These are phyloP conservation scores for Drosophila truncata DNA, from an alignment of 1,140 invertebrate species.

Conservation along the genomic window DNA sequence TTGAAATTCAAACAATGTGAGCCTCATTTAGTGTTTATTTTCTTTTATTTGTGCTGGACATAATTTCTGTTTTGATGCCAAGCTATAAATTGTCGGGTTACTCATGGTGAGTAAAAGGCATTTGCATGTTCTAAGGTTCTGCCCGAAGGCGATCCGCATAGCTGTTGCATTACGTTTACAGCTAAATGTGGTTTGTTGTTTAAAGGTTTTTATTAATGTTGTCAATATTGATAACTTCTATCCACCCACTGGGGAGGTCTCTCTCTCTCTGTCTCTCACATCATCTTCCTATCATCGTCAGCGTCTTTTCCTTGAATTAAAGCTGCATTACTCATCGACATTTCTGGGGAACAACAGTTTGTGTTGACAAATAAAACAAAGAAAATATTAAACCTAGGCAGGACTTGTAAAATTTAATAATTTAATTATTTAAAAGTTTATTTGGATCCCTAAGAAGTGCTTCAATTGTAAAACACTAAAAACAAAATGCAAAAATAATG, in stretches of 20 bases:
- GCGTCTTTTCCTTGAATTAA: constrained; percentile 10
- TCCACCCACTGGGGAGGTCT: not conserved
- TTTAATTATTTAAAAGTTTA: not conserved
- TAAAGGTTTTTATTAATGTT: not conserved
- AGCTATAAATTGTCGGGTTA: constrained; percentile 30
- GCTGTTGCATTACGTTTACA: constrained; percentile 26
- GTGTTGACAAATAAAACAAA: not conserved
- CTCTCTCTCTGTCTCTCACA: not conserved
- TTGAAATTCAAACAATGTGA: not conserved
- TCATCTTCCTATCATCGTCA: not conserved
- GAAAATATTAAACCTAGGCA: no score
- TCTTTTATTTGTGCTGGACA: not conserved
- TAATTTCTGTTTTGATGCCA: not conserved
- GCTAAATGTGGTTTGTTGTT: not conserved
- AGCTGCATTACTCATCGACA: constrained; percentile 10
- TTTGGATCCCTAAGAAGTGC: not conserved
- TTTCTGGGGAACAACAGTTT: not conserved
- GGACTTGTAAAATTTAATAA: no score
- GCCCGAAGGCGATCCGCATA: constrained; percentile 42
- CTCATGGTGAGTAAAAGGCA: constrained; percentile 17
- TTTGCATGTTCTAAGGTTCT: constrained; percentile 37
- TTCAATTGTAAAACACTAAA: not conserved
- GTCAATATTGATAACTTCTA: constrained; percentile 30
- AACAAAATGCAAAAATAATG: not conserved
- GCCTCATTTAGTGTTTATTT: not conserved